Percentiles rank a stretch among this genome's conserved stretches.
Conservation (phyloP, 2,113 vertebrate species). For the Prochilodus magdalenae region DNA sequence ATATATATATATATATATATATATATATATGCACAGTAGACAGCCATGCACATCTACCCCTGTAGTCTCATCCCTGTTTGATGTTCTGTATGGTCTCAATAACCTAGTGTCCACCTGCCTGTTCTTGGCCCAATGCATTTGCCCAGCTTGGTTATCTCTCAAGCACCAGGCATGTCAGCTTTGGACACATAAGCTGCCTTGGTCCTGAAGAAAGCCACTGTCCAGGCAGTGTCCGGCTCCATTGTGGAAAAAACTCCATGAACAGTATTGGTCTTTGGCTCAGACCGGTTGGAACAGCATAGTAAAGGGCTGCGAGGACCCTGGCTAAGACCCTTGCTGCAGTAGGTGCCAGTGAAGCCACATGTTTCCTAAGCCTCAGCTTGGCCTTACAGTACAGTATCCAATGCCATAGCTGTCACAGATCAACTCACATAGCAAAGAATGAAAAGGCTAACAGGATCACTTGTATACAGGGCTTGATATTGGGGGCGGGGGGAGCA, state of each 20-base stretch:
- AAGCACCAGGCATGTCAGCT: conserved; percentile 7
- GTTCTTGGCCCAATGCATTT: background rate
- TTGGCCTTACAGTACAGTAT: background rate
- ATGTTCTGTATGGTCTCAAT: background rate
- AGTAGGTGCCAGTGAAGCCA: background rate
- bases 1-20: background rate
- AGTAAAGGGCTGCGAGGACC: background rate
- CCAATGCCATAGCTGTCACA: background rate
- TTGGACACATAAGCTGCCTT: background rate
- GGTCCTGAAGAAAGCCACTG: background rate
- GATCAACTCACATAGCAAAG: background rate
- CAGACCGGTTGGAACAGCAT: background rate
- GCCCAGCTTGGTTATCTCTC: conserved; percentile 12
- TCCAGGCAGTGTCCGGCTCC: background rate
- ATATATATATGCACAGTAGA: background rate
- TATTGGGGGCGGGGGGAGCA: too few species aligned
- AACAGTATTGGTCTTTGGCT: background rate
- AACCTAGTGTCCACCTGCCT: background rate
- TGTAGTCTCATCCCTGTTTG: background rate
- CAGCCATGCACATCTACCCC: background rate
- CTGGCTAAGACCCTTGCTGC: background rate
- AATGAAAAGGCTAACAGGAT: background rate
- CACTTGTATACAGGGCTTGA: too few species aligned
- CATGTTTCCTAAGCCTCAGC: background rate
- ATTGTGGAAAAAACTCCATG: background rate